phyloP scores from a whole-genome alignment of 2,113 vertebrate genomes.

The Corydoras maculifer region DNA sequence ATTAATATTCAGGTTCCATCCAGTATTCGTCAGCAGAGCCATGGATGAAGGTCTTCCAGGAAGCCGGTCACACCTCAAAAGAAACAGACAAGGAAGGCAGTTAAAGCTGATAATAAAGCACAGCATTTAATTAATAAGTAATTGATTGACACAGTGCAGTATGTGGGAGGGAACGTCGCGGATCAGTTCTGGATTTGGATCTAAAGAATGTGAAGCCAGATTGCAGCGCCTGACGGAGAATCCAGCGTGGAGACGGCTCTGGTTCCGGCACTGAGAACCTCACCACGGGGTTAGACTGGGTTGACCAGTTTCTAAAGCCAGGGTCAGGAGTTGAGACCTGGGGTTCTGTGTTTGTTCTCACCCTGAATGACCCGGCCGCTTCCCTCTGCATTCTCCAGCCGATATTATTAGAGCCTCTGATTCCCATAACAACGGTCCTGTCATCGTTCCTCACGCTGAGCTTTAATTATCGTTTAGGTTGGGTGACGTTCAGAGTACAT shows the following conservation, averaged over 20 bases:
- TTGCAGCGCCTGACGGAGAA: conserved; percentile 66
- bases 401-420: conserved; percentile 44
- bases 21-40: no score
- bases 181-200: background rate
- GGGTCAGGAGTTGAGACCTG: conserved; percentile 56
- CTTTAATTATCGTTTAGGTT: background rate
- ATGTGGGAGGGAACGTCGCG: no score
- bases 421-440: background rate
- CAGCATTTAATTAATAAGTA: no score
- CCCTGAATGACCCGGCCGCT: conserved; percentile 33
- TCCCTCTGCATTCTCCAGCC: conserved; percentile 26
- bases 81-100: no score
- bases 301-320: conserved; percentile 55
- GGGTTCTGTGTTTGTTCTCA: conserved; percentile 48
- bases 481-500: background rate
- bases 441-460: conserved; percentile 9
- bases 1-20: no score
- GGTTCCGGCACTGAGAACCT: conserved; percentile 24
- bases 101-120: no score
- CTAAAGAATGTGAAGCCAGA: background rate
- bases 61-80: no score
- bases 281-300: conserved; percentile 39
- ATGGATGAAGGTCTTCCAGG: no score
- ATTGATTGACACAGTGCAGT: no score
- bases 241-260: conserved; percentile 53